Evolutionary conservation across 2,797 vertebrate genomes (phyloP), one percentile per base, ranked within the genome.

Genomic region (Chelidonichthys spinosus): DNA sequence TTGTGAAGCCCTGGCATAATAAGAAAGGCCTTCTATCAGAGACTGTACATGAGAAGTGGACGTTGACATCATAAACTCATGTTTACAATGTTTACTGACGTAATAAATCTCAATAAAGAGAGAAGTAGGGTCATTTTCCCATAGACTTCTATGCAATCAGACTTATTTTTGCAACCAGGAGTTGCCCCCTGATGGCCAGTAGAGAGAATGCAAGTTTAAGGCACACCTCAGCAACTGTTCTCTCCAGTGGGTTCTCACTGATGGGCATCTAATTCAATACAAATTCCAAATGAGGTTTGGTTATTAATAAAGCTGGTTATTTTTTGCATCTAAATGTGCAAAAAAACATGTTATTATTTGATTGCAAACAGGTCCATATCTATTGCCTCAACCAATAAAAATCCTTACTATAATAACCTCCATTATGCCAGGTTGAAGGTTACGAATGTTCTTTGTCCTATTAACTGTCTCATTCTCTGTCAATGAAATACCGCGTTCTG

Each of bases 391-490:
- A 33, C 37, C 37, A 17, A 13, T 35, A 25, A 32, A 25, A 11
- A 33, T 7, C 7, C 4, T 10, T 2, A 52, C 11, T 36, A 2
- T 11, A 71, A 46, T 46, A 40, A 46, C 33, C 36, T 52, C 2
- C 60, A 53, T 11, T 2, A 56, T 33, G 14, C 25, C 32, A 63
- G 17, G 40, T 58, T 18, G 36, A 70, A 58, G 40, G 25, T 2
- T 50, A 58, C 7, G 9, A 71, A 53, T 56, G 17, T 58, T 52
- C 4, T 67, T n/a, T 61, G 69, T 67, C 69, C 36, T 11, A 11
- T 59, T 39, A 56, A 43, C 60, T 44, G 6, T n/a, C 46, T 72
- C 1, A 18, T 18, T 62, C 17, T 53, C 39, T 54, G 7, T 35
- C 4, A 55, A 8, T 55, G 11, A n/a, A 54, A 54, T 35, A 15